Evolutionary conservation across 1,140 invertebrate species (phyloP).

Genomic region (Phymastichus coffea): DNA sequence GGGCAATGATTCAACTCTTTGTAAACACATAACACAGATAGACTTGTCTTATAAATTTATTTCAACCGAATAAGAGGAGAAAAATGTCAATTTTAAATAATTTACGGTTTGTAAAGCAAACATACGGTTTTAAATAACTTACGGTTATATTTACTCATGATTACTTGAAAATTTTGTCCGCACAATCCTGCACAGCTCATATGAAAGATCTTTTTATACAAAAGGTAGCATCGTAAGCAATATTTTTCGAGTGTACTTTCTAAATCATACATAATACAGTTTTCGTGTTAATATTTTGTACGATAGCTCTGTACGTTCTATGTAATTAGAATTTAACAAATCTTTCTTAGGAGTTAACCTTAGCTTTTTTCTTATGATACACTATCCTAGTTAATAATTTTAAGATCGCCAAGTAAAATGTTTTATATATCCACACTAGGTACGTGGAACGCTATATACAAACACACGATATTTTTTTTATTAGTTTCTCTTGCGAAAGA

Average conservation of each 20-base stretch:
- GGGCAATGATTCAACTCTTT: no score
- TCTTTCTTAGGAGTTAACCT: slow-evolving; percentile 17
- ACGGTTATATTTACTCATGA: neutral
- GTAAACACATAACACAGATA: no score
- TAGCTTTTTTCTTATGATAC: slow-evolving; percentile 9
- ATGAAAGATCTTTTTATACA: slow-evolving; percentile 14
- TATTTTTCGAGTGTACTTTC: slow-evolving; percentile 9
- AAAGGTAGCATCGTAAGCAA: slow-evolving; percentile 19
- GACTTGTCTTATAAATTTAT: no score
- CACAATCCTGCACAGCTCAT: slow-evolving; percentile 22
- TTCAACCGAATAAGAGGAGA: no score
- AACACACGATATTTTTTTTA: slow-evolving; percentile 8
- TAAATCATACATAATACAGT: slow-evolving; percentile 8
- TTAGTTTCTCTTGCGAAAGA: slow-evolving; percentile 16
- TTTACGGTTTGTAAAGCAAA: no score
- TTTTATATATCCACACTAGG: slow-evolving; percentile 13
- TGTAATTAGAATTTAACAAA: slow-evolving; percentile 26
- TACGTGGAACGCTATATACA: slow-evolving; percentile 17
- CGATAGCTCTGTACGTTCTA: slow-evolving; percentile 15
- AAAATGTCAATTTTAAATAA: no score
- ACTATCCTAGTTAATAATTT: slow-evolving; percentile 19
- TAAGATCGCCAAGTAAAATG: slow-evolving; percentile 9
- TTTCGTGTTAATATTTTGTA: slow-evolving; percentile 18
- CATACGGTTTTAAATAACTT: no score
- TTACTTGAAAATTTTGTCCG: slow-evolving; percentile 8